Percentiles rank a stretch among this genome's conserved stretches.
These are phyloP conservation scores for Ranitomeya variabilis DNA, from an alignment of 2,113 vertebrate genomes.

Conservation along the genomic window DNA sequence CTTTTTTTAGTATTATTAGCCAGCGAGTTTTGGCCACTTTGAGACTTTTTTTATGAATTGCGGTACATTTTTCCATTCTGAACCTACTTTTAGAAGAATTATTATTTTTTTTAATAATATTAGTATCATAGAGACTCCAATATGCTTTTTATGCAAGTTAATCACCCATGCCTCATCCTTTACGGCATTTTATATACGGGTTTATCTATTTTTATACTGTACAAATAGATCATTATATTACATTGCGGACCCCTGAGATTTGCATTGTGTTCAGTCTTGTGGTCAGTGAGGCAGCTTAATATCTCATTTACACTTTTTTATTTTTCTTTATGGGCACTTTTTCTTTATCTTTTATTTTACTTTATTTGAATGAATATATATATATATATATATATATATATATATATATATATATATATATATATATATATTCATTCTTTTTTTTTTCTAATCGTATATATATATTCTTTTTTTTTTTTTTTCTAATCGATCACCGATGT, in stretches of 20 bases:
- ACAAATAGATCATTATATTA: too few relatives aligned
- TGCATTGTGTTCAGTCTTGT: not conserved
- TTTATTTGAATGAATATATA: not conserved
- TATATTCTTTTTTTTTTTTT: too few relatives aligned
- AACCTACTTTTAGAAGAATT: not conserved
- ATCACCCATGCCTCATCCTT: not conserved
- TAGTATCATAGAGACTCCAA: not conserved
- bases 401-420: too few relatives aligned
- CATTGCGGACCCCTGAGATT: not conserved
- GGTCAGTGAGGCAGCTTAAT: not conserved
- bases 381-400: too few relatives aligned
- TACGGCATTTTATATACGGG: not conserved
- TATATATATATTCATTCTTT: too few relatives aligned
- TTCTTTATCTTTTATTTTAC: not conserved
- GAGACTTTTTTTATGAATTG: too few relatives aligned
- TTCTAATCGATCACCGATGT: too few relatives aligned
- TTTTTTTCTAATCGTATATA: too few relatives aligned
- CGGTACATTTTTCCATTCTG: not conserved
- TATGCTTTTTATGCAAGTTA: not conserved
- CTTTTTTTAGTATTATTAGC: too few relatives aligned
- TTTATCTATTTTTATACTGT: not conserved
- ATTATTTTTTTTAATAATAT: not conserved
- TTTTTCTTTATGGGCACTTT: not conserved
- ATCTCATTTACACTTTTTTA: not conserved
- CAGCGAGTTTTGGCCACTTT: too few relatives aligned